Evolutionary conservation across 2,797 vertebrate genomes (phyloP).

Genomic region (Coendou prehensilis): DNA sequence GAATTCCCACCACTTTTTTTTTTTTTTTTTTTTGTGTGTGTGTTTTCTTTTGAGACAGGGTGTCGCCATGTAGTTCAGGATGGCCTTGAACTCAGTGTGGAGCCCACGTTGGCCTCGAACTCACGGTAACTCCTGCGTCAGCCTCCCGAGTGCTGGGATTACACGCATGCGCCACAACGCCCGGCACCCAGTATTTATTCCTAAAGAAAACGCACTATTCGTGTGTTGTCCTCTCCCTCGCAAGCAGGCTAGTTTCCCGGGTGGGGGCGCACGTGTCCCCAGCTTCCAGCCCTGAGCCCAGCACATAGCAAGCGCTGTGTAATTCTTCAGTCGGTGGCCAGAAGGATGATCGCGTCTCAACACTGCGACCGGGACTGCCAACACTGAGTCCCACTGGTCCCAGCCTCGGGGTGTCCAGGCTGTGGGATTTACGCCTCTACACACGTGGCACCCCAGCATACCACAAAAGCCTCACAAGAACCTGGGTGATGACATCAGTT

Average conservation of each 20-base stretch:
- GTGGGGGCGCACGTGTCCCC: background rate
- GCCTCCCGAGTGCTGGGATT: no score
- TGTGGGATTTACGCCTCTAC: background rate
- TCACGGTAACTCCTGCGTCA: no score
- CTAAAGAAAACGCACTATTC: background rate
- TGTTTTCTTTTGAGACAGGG: no score
- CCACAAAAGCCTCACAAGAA: background rate
- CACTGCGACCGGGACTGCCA: background rate
- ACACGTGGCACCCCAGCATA: accelerated
- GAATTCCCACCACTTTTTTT: background rate
- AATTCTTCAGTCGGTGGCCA: background rate
- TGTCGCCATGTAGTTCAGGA: no score
- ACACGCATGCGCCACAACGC: no score
- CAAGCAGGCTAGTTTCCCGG: background rate
- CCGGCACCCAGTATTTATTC: no score
- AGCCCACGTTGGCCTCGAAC: no score
- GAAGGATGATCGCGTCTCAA: background rate
- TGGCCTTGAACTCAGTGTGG: no score
- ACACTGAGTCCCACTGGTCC: background rate
- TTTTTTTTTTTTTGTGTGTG: no score
- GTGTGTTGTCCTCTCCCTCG: background rate
- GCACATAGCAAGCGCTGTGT: background rate
- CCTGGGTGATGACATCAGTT: background rate
- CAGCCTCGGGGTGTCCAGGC: background rate
- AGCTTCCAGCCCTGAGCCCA: background rate